Conservation (phyloP, 2,113 vertebrate genomes). For the Sylvia atricapilla region DNA sequence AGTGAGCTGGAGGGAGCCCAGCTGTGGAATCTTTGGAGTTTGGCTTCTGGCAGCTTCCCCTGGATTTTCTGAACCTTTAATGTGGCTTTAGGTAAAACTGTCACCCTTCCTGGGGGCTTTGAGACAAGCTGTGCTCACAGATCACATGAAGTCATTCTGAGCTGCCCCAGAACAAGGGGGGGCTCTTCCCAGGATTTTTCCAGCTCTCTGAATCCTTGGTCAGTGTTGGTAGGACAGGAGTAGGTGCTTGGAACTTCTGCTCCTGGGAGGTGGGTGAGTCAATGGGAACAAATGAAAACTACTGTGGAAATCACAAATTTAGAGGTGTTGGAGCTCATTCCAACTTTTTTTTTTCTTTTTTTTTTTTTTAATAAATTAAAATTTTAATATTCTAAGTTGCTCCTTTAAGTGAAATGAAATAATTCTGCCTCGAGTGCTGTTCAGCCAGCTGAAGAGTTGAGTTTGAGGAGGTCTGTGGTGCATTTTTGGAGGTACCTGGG, state of each 20-base stretch:
- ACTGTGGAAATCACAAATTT: no score
- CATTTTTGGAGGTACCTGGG: not conserved
- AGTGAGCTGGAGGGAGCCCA: not conserved
- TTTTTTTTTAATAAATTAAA: no score
- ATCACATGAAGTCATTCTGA: not conserved
- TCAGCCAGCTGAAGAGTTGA: accelerated
- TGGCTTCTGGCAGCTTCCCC: not conserved
- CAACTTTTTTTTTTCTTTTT: not conserved
- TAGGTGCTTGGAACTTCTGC: not conserved
- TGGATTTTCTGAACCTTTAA: not conserved
- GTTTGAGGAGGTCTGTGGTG: not conserved
- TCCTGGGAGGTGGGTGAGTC: accelerated
- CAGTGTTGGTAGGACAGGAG: not conserved
- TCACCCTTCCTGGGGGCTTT: not conserved
- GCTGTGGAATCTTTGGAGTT: not conserved
- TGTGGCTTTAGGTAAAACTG: not conserved
- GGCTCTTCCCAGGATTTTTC: not conserved
- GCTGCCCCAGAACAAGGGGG: not conserved
- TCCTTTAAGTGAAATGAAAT: not conserved
- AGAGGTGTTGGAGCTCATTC: not conserved
- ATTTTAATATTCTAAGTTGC: not conserved
- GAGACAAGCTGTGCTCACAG: not conserved
- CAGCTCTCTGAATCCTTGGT: not conserved
- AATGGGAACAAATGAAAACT: not conserved
- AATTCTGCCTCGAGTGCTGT: not conserved